phyloP scores from a whole-genome alignment of 92 coral and sea anemone species.

The Parazoanthus darwini region DNA sequence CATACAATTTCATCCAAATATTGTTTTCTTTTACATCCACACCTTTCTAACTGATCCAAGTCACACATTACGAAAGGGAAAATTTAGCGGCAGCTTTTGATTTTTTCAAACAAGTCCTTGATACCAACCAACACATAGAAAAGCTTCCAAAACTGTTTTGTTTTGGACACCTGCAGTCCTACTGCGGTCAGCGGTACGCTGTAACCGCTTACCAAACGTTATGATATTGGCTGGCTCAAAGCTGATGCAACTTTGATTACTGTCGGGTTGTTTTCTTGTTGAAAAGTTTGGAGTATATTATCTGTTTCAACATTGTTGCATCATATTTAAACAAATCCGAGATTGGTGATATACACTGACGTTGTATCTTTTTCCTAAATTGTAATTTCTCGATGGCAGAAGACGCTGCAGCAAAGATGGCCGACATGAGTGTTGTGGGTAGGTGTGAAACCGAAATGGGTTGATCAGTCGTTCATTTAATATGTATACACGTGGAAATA shows the following conservation, averaged over 20 bases:
- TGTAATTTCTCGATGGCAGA: conserved; percentile 22
- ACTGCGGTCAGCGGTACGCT: conserved; percentile 23
- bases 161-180: background rate
- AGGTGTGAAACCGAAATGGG: background rate
- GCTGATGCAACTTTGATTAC: conserved; percentile 33
- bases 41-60: background rate
- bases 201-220: background rate
- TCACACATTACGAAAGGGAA: too few relatives aligned
- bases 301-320: conserved; percentile 15
- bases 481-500: background rate
- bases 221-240: background rate
- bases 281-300: background rate
- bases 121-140: too few relatives aligned
- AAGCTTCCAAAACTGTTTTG: background rate
- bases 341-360: background rate
- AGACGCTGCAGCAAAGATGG: conserved; percentile 30
- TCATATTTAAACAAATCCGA: background rate
- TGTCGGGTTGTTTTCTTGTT: background rate
- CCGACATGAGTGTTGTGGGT: conserved; percentile 36
- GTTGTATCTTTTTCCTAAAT: background rate
- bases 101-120: too few relatives aligned
- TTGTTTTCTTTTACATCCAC: too few relatives aligned
- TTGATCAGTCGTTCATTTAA: background rate
- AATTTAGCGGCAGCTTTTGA: too few relatives aligned
- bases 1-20: background rate